Percentiles rank a stretch among this genome's conserved stretches.
phyloP scores from a whole-genome alignment of 2,888 invertebrate genomes.

The Unio pictorum region DNA sequence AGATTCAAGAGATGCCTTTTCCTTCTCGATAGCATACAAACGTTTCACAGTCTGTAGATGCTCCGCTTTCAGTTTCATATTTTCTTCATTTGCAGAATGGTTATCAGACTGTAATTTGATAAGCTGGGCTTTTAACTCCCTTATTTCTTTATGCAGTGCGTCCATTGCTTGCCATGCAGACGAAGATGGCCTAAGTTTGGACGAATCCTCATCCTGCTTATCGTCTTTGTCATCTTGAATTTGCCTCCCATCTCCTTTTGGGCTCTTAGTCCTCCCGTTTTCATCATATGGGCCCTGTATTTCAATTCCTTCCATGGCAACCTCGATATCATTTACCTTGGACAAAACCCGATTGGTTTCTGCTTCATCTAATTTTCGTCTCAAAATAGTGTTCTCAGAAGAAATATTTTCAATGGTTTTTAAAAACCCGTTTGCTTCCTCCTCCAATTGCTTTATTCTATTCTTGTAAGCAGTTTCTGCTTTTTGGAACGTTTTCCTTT shows the following conservation, averaged over 20 bases:
- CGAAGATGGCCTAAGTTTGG: constrained; percentile 11
- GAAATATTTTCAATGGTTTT: constrained; percentile 49
- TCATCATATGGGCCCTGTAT: not conserved
- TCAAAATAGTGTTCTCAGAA: constrained; percentile 44
- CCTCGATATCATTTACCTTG: no score
- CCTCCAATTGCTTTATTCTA: constrained; percentile 57
- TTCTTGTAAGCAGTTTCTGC: constrained; percentile 51
- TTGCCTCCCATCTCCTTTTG: not conserved
- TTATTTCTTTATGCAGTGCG: constrained; percentile 18
- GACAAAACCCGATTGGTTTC: constrained; percentile 11
- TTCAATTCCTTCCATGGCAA: constrained; percentile 1
- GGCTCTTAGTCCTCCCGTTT: not conserved
- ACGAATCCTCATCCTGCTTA: constrained; percentile 2
- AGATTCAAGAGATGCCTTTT: constrained; percentile 27
- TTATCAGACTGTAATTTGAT: constrained; percentile 45
- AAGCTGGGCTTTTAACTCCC: constrained; percentile 39
- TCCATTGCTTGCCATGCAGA: constrained; percentile 3
- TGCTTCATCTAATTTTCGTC: constrained; percentile 38
- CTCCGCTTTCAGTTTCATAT: constrained; percentile 47
- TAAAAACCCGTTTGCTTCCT: constrained; percentile 54
- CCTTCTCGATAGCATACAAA: constrained; percentile 38
- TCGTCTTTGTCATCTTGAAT: not conserved
- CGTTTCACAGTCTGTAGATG: constrained; percentile 39
- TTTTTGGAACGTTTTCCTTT: constrained; percentile 49
- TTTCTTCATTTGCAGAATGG: constrained; percentile 45